Conservation (phyloP, 1,140 invertebrate genomes). For the Zaprionus nigranus region DNA sequence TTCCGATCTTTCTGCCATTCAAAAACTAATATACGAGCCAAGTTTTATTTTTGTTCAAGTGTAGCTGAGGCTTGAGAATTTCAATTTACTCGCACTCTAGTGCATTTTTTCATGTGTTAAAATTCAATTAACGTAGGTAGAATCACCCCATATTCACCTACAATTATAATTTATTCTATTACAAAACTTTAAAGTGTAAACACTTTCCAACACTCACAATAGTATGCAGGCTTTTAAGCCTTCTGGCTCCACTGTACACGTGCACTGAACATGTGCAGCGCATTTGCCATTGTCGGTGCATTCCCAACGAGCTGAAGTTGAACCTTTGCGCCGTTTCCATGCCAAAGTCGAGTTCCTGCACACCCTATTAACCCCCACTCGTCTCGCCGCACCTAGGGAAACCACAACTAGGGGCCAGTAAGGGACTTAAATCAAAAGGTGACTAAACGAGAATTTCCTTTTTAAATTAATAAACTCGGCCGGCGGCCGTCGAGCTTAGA, state of each 20-base stretch:
- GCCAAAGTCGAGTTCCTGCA: slow-evolving; percentile 11
- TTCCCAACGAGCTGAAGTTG: slow-evolving; percentile 8
- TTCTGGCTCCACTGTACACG: slow-evolving; percentile 44
- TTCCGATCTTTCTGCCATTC: too few species aligned
- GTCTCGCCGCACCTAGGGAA: not conserved
- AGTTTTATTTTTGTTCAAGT: too few species aligned
- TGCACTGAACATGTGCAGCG: not conserved
- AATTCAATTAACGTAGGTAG: too few species aligned
- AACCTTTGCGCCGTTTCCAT: slow-evolving; percentile 31
- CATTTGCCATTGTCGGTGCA: slow-evolving; percentile 22
- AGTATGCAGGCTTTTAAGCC: too few species aligned
- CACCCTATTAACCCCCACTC: slow-evolving; percentile 39
- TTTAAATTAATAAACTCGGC: slow-evolving; percentile 82
- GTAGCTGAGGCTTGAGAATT: too few species aligned
- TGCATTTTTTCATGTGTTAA: too few species aligned
- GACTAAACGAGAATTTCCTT: slow-evolving; percentile 84
- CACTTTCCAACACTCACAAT: too few species aligned
- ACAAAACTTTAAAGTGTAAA: not conserved
- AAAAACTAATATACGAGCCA: too few species aligned
- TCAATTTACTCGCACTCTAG: too few species aligned
- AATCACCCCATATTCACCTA: too few species aligned
- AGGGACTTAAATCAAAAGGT: slow-evolving; percentile 80
- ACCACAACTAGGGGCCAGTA: slow-evolving; percentile 39
- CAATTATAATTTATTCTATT: too few species aligned
- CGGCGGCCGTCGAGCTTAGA: slow-evolving; percentile 31